Base-by-base conservation (phyloP, 2,888 invertebrate genomes). In the Eustalomyia histrio region DNA sequence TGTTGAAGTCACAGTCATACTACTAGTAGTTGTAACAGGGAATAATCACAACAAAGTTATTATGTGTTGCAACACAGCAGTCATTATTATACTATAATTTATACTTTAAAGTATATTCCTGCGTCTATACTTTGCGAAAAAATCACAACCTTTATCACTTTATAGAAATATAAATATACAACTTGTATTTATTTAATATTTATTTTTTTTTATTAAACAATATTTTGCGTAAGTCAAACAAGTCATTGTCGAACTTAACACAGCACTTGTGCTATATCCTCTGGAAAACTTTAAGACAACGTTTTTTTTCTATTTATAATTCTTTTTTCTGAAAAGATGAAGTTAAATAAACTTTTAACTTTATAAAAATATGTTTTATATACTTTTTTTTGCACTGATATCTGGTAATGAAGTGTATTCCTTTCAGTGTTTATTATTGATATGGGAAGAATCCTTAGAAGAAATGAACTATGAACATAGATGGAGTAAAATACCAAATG, bases 401-500 rank as follows among this genome's bases (percentile, higher is more conserved):
- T 71, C 76, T 76, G 71, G 43, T 60, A 71, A 65, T 64, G 64
- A 71, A 76, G 53, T 53, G 18, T 53, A 71, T 58, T 69, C 17
- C 52, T 39, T 43, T 52, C 18, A 29, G 33, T 50, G 17, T 63
- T 57, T 55, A 57, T 50, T 63, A 43, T 35, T 61, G 55, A 17
- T 4, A 21, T 50, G 61, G 35, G 68, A 68, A 68, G 21, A 14
- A 43, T 53, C 10, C 52, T 17, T 1, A 4, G 4, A 1, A 29
- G 1, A 29, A 4, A 29, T 7, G 29, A 29, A 6, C 29, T 5
- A 29, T 1, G 29, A 29, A 6, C 7, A 29, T 29, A 29, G 2
- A 21, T 21, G 4, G 21, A 21, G 4, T 2, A 4, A 21, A 21
- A 21, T 21, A 21, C 21, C 4, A 4, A 21, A 21, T 21, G 4